phyloP scores from a whole-genome alignment of 2,797 vertebrate species.

The Thaleichthys pacificus region DNA sequence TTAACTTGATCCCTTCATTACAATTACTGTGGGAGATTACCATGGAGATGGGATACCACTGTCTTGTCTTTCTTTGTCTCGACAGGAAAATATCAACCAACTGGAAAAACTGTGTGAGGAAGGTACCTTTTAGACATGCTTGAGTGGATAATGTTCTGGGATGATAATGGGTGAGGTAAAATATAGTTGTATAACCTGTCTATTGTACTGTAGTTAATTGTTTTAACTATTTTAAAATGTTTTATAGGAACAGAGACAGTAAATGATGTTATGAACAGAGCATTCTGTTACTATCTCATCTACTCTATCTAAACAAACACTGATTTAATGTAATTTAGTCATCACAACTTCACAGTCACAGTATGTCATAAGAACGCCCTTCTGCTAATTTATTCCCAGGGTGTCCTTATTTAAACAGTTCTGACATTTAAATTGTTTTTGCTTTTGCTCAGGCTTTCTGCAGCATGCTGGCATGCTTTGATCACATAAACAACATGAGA shows the following conservation, averaged over 20 bases:
- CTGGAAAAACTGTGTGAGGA: neutral
- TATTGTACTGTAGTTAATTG: neutral
- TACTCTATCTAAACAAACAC: slow-evolving; percentile 20
- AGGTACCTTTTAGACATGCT: neutral
- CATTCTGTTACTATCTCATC: slow-evolving; percentile 46
- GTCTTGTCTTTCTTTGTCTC: neutral
- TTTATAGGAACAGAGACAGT: slow-evolving; percentile 24
- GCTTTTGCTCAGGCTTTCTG: neutral
- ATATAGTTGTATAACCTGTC: neutral
- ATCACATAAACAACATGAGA: slow-evolving; percentile 26
- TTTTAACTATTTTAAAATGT: no score
- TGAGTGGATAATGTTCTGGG: neutral
- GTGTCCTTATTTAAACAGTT: slow-evolving; percentile 24
- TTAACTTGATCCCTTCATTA: neutral
- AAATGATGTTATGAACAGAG: slow-evolving; percentile 5
- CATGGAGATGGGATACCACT: neutral
- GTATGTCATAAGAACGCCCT: slow-evolving; percentile 40
- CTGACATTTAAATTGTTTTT: neutral
- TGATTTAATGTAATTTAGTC: slow-evolving; percentile 36
- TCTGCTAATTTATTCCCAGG: slow-evolving; percentile 27
- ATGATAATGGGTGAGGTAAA: neutral
- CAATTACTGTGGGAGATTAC: neutral
- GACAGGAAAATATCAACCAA: neutral
- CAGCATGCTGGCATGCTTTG: slow-evolving; percentile 4
- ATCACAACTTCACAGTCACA: slow-evolving; percentile 25